Evolutionary conservation across 2,113 vertebrate species (phyloP), one percentile per base, ranked within the genome.

Genomic region (Laterallus jamaicensis): DNA sequence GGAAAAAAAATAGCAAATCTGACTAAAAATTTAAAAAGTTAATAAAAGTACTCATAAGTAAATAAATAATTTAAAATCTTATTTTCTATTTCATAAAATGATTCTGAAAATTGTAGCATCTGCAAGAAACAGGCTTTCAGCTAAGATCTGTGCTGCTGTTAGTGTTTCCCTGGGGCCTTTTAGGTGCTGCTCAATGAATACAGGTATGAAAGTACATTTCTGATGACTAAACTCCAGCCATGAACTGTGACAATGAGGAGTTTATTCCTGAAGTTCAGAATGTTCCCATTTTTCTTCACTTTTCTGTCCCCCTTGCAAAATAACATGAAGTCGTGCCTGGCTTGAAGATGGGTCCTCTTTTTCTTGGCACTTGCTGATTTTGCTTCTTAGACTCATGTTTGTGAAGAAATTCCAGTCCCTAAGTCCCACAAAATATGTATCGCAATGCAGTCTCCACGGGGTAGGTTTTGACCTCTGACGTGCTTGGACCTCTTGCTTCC

Each of bases 341-440:
- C 82, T 92, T 75, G 74, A 93, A 77, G 77, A 78, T 84, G 86
- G 24, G 60, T 93, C 49, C 35, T 92, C 89, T 95, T 95, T 95
- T 86, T 93, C 89, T 95, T 96, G 93, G 66, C 91, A 79, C 35
- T 86, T 82, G 80, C 18, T 88, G 64, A 24, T 93, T 95, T 94
- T 83, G 24, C 35, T 89, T 78, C 83, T 86, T 75, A 78, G 68
- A 56, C 60, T 71, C n/a, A 78, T 71, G 62, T 92, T 92, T 95
- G 75, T 69, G 70, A 74, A 92, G 76, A 96, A 86, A 91, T 84
- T 84, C 35, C 56, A 68, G 64, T 92, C 39, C 64, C 64, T n/a
- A 32, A 92, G 74, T 56, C 11, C 7, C 62, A 50, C 29, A 82
- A 79, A 79, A 60, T 71, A 60, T 19, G 20, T 49, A 29, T 68